phyloP scores from a whole-genome alignment of 2,113 vertebrate genomes.

The Chaetodon trifascialis region DNA sequence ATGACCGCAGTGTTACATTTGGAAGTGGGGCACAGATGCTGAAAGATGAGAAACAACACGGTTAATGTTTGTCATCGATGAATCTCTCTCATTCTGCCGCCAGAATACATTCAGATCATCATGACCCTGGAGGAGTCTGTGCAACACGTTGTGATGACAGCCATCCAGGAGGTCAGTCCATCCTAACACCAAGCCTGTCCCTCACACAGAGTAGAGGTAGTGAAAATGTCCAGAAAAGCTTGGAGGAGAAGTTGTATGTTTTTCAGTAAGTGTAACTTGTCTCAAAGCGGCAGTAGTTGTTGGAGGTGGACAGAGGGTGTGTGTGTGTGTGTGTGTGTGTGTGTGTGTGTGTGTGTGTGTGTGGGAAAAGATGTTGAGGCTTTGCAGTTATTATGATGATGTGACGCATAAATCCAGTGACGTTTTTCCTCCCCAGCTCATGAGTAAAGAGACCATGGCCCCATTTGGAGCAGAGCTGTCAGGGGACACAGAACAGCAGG shows the following conservation, averaged over 20 bases:
- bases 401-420: conserved; percentile 3
- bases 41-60: not conserved
- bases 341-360: no score
- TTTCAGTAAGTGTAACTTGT: not conserved
- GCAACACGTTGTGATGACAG: conserved; percentile 98
- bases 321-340: no score
- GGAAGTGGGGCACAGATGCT: not conserved
- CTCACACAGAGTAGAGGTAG: not conserved
- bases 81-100: conserved; percentile 5
- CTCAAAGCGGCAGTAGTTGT: no score
- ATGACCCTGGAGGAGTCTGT: conserved; percentile 99
- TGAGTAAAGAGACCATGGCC: conserved; percentile 89
- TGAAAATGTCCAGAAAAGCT: not conserved
- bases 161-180: conserved; percentile 94
- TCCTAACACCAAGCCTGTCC: not conserved
- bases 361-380: no score
- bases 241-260: not conserved
- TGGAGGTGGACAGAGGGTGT: no score
- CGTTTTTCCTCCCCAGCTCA: conserved; percentile 85
- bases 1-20: conserved; percentile 6
- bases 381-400: conserved; percentile 18
- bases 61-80: not conserved
- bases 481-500: conserved; percentile 92
- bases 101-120: conserved; percentile 97
- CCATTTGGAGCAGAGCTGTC: conserved; percentile 84